Base-by-base conservation (phyloP, 2,888 invertebrate genomes). In the Andrena bicolor region DNA sequence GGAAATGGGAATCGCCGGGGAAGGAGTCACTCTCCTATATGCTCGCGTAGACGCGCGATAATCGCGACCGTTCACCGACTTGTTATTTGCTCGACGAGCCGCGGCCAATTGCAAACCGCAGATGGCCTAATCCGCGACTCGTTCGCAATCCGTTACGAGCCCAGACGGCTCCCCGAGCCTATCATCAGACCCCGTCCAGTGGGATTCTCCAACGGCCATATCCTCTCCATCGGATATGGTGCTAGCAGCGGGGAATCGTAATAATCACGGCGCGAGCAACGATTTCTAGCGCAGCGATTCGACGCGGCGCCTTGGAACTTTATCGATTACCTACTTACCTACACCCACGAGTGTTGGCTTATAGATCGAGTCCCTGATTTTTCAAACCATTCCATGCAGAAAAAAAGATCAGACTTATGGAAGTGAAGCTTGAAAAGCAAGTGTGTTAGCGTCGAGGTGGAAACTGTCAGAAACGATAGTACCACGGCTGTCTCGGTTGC, bases 11-110 rank as follows among this genome's bases (percentile, higher is more conserved):
- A 23, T 61, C 30, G 26, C 41, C 41, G 41, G 41, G 13, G 41
- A 41, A 16, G 41, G 13, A 16, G 41, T 16, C 60, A 0, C 0
- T 16, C 20, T 23, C 10, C 60, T 35, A 4, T 35, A 41, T 64
- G 26, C 75, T 63, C 72, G 82, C 41, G n/a, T 63, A 58, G 66
- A 73, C 76, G 32, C 51, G 74, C 58, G 80, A 80, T 85, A 85
- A 85, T 85, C 76, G 80, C 79, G 70, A 26, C 26, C 49, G 74
- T 80, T 85, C 80, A 65, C 73, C 70, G 85, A 65, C 82, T 85
- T 84, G 85, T 85, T 85, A 85, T 85, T 85, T 85, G 74, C 76
- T 72, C 72, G 82, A 71, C 82, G 83, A 83, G 73, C 84, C 83
- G 81, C 80, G 73, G 80, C 83, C 84, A 83, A 82, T 84, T 80